Base-by-base conservation (phyloP, 2,113 vertebrate genomes). In the Setophaga kirtlandii region DNA sequence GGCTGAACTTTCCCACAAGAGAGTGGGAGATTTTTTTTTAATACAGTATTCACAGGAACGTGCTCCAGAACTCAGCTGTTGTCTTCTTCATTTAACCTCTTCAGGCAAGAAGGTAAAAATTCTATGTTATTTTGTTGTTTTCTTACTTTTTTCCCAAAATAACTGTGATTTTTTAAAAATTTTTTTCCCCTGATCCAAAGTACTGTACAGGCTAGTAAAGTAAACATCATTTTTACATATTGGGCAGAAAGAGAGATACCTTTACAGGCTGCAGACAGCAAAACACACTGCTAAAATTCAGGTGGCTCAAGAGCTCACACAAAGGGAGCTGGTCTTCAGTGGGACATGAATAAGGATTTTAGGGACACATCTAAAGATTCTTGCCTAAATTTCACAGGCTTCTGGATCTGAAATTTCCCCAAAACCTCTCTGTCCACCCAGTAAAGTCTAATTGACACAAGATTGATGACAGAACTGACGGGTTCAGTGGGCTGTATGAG, bases 41-140 rank as follows among this genome's bases (percentile, higher is more conserved):
- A 83, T 64, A 55, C 59, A 20, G 35, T 63, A 83, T 30, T 90
- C 73, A 44, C 70, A 59, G 55, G 91, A 85, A 95, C 47, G 15
- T 86, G 90, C 63, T 93, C 46, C 94, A 74, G 87, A 92, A 46
- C 73, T 90, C 80, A 92, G 77, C 88, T 90, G 75, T 91, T 41
- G 56, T 79, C 59, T 44, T 89, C 85, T 79, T 90, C 94, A 84
- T 88, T 95, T 92, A 92, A 89, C 83, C 90, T 83, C 95, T 87
- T 90, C 49, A 1, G 67, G 76, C 52, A 91, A 95, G 80, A 94
- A 97, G 96, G 97, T 97, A 97, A 97, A 85, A 39, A n/a, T 39
- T 75, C 35, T 74, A 37, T 76, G 63, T 55, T 81, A 3, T 62
- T 67, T 67, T 56, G 11, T 73, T 37, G 2, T 39, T 69, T 74